Percentiles rank a stretch among this genome's conserved stretches.
phyloP scores from a whole-genome alignment of 2,888 invertebrate genomes.

The Epistrophe grossulariae region DNA sequence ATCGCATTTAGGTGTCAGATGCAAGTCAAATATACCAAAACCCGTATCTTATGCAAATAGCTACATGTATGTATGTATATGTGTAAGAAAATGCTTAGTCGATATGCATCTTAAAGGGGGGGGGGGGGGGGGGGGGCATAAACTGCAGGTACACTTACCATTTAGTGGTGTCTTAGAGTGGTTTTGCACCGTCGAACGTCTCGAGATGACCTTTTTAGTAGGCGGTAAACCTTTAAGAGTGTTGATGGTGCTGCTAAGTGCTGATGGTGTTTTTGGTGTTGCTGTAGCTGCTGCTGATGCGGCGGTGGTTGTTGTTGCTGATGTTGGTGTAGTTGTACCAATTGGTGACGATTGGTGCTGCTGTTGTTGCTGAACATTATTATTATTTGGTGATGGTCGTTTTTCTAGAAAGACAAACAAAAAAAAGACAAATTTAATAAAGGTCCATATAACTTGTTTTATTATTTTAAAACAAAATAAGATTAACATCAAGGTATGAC shows the following conservation, averaged over 20 bases:
- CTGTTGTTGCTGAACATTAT: slow-evolving; percentile 58
- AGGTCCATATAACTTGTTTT: too few relatives aligned
- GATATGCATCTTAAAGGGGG: not conserved
- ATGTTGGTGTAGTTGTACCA: slow-evolving; percentile 67
- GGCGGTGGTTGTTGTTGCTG: slow-evolving; percentile 70
- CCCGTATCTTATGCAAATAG: slow-evolving; percentile 61
- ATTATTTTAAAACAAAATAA: too few relatives aligned
- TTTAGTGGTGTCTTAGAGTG: slow-evolving; percentile 77
- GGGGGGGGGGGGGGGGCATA: too few relatives aligned
- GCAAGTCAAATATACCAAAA: slow-evolving; percentile 64
- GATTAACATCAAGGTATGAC: too few relatives aligned
- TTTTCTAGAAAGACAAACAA: slow-evolving; percentile 73
- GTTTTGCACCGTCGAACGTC: slow-evolving; percentile 73
- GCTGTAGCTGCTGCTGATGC: slow-evolving; percentile 49
- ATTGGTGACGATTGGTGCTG: slow-evolving; percentile 67
- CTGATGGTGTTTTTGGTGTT: slow-evolving; percentile 37
- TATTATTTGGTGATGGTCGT: slow-evolving; percentile 73
- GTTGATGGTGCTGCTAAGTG: slow-evolving; percentile 75
- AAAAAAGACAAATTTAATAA: not conserved
- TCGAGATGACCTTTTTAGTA: slow-evolving; percentile 77
- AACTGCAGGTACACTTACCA: slow-evolving; percentile 73
- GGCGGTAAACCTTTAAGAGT: slow-evolving; percentile 78
- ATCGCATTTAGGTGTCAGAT: slow-evolving; percentile 68
- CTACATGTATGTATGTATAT: too few relatives aligned
- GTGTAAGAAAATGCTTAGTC: slow-evolving; percentile 20